Evolutionary conservation across 1,140 invertebrate genomes (phyloP), one percentile per base, ranked within the genome.

Genomic region (Tetragonula clypearis): DNA sequence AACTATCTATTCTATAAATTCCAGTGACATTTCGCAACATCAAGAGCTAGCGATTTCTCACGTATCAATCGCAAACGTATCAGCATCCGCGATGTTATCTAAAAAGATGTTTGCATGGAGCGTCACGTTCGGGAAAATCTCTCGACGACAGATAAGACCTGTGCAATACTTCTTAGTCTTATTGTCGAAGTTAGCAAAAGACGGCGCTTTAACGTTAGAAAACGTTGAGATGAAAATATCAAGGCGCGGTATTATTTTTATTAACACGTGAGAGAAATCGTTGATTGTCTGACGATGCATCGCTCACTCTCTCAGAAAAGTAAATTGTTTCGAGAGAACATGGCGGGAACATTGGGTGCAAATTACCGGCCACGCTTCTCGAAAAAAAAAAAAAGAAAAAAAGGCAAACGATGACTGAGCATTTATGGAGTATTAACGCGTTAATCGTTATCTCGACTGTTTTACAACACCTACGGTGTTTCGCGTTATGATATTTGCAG

Each of bases 371-470:
- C 41, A 82, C 56, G 5, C 73, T 49, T 74, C 14, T 56, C 60
- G 41, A 55, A 68, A 84, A 35, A 35, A 35, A 4, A 35, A 35
- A 2, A 4, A 35, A 55, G 1, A 4, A 35, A 35, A 2, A 3
- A 35, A 55, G 56, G 66, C 56, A 66, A 78, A 86, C 53, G 60
- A 68, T 84, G 85, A 86, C 81, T 79, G 60, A 21, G 85, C 82
- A 26, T 49, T 86, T 86, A 41, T 35, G 19, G 19, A 56, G 74
- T 14, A 77, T 78, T 30, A 58, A 65, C n/a, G 35, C n/a, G 26
- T 56, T 73, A 76, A 85, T 82, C 72, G 65, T 87, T 89, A 90
- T 90, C 82, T 90, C 66, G 76, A 89, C 66, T 87, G 85, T 65
- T 90, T 90, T 87, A 90, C 14, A 77, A 84, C 35, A 35, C n/a